These are phyloP conservation scores for Anser brachyrhynchus DNA, from an alignment of 2,113 vertebrate genomes.

Conservation along the genomic window DNA sequence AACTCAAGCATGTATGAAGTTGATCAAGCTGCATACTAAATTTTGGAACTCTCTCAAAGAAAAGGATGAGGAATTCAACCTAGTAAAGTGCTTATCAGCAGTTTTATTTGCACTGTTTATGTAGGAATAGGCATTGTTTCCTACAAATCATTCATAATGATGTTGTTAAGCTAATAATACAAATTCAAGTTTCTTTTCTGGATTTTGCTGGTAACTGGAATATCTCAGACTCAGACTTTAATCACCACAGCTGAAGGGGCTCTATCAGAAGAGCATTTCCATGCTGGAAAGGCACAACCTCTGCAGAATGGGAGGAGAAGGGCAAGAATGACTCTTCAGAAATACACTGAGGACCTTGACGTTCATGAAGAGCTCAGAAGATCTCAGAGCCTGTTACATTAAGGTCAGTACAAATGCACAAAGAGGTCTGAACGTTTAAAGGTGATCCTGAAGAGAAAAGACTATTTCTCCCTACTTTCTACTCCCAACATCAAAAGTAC, in stretches of 20 bases:
- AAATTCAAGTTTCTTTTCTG: background rate
- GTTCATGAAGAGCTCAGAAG: background rate
- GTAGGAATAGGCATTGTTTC: conserved; percentile 40
- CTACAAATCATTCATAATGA: conserved; percentile 7
- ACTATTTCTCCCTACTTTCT: background rate
- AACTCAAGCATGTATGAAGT: conserved; percentile 41
- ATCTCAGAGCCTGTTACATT: background rate
- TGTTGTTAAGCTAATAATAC: background rate
- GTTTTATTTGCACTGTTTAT: conserved; percentile 36
- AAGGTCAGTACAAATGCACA: background rate
- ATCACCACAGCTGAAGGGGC: background rate
- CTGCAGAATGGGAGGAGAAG: background rate
- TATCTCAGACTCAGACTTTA: background rate
- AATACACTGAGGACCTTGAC: background rate
- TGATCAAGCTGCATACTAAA: conserved; percentile 12
- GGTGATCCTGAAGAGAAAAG: background rate
- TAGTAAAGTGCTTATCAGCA: conserved; percentile 30
- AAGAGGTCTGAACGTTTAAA: background rate
- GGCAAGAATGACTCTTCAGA: background rate
- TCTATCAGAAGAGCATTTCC: background rate
- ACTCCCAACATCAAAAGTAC: background rate
- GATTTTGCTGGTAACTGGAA: background rate
- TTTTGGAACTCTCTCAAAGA: conserved; percentile 59
- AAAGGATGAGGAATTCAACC: conserved; percentile 28
- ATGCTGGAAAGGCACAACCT: background rate